Evolutionary conservation across 1,140 invertebrate genomes (phyloP), one percentile per base, ranked within the genome.

Genomic region (Centruroides vittatus): DNA sequence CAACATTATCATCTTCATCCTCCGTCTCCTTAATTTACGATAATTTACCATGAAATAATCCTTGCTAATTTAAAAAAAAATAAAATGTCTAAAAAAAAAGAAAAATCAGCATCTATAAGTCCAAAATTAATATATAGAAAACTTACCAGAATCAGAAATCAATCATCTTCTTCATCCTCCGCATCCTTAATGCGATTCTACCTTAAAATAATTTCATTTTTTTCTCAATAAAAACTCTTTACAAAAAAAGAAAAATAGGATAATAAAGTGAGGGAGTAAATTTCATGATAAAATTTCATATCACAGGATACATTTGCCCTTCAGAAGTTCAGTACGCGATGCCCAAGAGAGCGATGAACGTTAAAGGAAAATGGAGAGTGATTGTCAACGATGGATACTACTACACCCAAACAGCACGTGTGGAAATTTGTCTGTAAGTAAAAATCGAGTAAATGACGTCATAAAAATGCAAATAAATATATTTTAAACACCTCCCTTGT

Each of bases 361-460:
- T 69, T 9, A 85, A 82, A 13, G 86, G 87, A 1, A 77, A 84
- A 62, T 90, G 88, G 88, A 90, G 90, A 68, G 89, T 85, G 67
- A 86, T 91, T 63, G 86, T 92, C 52, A 92, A 91, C 66, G 41
- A 41, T 41, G 41, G 41, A 41, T 41, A 41, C 41, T 41, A 68
- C 60, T 70, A 69, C 65, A 70, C 68, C 6, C 69, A 70, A 59
- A 70, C 69, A n/a, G 63, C 63, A 35, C 57, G 69, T 11, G 55
- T 69, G 23, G 67, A 68, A 60, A 68, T 63, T 12, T 69, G 69
- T 48, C 54, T 67, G 41, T 65, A 62, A 51, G 50, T 51, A 51
- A n/a, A 7, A 34, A 51, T 51, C 5, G 50, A 51, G 8, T 51
- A 34, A 34, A 51, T 13, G 3, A 51, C 23, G 12, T 4, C 8